These are phyloP conservation scores for Schizotus pectinicornis DNA, from an alignment of 2,888 invertebrate species.

Conservation along the genomic window DNA sequence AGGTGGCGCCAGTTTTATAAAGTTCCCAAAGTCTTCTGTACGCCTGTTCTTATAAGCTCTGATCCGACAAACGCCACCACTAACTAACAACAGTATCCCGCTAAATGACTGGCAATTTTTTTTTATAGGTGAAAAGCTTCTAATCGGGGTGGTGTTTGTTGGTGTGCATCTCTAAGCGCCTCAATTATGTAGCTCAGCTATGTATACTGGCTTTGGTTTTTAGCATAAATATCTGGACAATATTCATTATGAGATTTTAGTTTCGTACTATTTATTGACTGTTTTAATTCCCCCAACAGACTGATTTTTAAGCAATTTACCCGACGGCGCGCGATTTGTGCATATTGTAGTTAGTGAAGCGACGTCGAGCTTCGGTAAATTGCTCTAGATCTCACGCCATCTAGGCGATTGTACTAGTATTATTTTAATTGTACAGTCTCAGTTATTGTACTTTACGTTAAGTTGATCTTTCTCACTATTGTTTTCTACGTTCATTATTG, in stretches of 20 bases:
- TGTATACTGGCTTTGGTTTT: constrained; percentile 17
- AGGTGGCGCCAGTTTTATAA: too few species aligned
- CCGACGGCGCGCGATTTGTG: too few species aligned
- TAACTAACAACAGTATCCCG: too few species aligned
- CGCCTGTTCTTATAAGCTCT: too few species aligned
- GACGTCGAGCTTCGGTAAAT: constrained; percentile 26
- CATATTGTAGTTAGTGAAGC: too few species aligned
- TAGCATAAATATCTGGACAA: constrained; percentile 35
- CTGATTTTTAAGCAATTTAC: constrained; percentile 40
- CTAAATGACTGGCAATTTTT: not conserved
- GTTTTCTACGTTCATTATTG: constrained; percentile 30
- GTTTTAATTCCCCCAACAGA: constrained; percentile 41
- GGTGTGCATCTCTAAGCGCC: constrained; percentile 4
- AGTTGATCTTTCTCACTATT: constrained; percentile 10
- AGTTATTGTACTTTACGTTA: constrained; percentile 28
- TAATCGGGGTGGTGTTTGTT: not conserved
- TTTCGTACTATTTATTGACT: constrained; percentile 34
- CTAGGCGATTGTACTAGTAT: constrained; percentile 43
- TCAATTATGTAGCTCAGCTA: constrained; percentile 7
- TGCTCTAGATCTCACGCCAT: constrained; percentile 44
- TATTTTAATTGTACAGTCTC: constrained; percentile 44
- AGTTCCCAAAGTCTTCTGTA: too few species aligned
- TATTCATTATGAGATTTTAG: constrained; percentile 41
- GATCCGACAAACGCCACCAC: too few species aligned
- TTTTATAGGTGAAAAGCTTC: not conserved